These are phyloP conservation scores for Dasypogon diadema DNA, from an alignment of 2,888 invertebrate species.

Conservation along the genomic window DNA sequence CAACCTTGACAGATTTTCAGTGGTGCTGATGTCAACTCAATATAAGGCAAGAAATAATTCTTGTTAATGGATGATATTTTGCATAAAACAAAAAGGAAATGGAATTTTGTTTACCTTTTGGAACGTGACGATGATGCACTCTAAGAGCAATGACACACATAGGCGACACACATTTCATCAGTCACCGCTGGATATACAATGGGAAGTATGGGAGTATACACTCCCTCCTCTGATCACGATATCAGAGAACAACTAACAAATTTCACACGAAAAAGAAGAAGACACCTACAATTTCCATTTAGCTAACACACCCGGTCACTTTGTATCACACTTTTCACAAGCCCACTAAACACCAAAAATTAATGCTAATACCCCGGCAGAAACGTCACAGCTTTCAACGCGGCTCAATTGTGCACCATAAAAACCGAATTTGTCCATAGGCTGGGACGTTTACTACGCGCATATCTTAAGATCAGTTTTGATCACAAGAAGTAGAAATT, in stretches of 20 bases:
- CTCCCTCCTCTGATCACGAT: neutral
- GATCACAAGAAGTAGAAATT: neutral
- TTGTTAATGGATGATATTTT: neutral
- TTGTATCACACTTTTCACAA: neutral
- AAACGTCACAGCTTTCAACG: no score
- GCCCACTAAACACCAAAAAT: no score
- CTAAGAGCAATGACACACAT: conserved; percentile 9
- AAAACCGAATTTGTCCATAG: no score
- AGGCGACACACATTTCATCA: conserved; percentile 8
- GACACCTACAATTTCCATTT: no score
- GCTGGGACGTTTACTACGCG: no score
- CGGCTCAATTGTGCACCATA: no score
- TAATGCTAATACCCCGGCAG: no score
- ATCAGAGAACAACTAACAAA: neutral
- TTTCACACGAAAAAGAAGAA: neutral
- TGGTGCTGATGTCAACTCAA: neutral
- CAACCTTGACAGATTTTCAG: conserved; percentile 33
- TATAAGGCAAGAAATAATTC: neutral
- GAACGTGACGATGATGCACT: conserved; percentile 5
- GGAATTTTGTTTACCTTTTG: conserved; percentile 22
- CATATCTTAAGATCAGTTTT: neutral
- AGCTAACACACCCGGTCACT: neutral
- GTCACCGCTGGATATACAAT: neutral
- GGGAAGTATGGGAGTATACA: neutral
- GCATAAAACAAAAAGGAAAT: conserved; percentile 4